phyloP scores from a whole-genome alignment of 1,140 invertebrate species.

The Papilio polyxenes region DNA sequence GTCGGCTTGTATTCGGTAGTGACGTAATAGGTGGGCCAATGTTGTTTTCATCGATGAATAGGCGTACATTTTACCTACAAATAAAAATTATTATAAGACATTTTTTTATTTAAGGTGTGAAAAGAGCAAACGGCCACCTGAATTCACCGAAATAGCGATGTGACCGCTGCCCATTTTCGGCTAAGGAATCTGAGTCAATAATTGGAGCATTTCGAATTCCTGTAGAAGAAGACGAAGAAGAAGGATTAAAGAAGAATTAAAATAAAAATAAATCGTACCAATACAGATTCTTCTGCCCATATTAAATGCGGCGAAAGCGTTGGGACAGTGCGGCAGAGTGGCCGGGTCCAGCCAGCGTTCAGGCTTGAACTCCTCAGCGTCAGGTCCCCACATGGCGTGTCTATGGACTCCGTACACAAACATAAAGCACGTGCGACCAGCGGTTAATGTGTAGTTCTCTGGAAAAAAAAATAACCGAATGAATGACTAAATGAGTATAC shows the following conservation, averaged over 20 bases:
- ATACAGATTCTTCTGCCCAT: slow-evolving; percentile 83
- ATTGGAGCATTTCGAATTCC: too few relatives aligned
- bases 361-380: slow-evolving; percentile 25
- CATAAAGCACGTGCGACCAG: slow-evolving; percentile 55
- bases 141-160: too few relatives aligned
- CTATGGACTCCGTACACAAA: slow-evolving; percentile 58
- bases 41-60: slow-evolving; percentile 73
- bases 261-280: slow-evolving; percentile 53
- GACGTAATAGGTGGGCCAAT: slow-evolving; percentile 61
- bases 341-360: slow-evolving; percentile 26
- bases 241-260: too few relatives aligned
- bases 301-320: slow-evolving; percentile 83
- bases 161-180: too few relatives aligned
- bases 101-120: too few relatives aligned
- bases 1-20: slow-evolving; percentile 58
- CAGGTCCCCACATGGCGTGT: slow-evolving; percentile 49
- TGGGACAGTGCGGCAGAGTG: slow-evolving; percentile 59
- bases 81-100: too few relatives aligned
- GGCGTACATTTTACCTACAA: slow-evolving; percentile 66
- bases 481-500: too few relatives aligned
- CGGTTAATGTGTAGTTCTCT: slow-evolving; percentile 57
- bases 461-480: not conserved
- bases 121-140: too few relatives aligned
- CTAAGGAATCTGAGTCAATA: too few relatives aligned
- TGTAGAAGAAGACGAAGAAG: too few relatives aligned